These are phyloP conservation scores for Erannis defoliaria DNA, from an alignment of 2,888 invertebrate genomes.

Conservation along the genomic window DNA sequence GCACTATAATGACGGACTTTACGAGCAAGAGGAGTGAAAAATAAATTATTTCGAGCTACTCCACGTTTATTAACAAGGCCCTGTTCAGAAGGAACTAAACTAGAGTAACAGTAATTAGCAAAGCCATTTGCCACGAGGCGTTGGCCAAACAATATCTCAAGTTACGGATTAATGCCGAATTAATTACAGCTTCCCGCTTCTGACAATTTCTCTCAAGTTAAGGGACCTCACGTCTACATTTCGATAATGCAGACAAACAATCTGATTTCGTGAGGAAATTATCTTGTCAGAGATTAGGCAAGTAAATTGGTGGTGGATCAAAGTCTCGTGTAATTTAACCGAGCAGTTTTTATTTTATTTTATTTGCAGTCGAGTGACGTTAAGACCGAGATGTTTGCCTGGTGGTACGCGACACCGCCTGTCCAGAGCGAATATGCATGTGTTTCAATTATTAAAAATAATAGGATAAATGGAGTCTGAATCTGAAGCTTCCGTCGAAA, in stretches of 20 bases:
- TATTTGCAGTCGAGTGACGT: too few relatives aligned
- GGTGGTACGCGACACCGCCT: too few relatives aligned
- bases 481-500: too few relatives aligned
- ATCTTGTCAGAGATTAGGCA: background rate
- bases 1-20: too few relatives aligned
- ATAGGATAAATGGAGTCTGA: too few relatives aligned
- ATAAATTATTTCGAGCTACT: too few relatives aligned
- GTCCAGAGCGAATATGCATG: too few relatives aligned
- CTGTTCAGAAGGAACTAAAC: background rate
- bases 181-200: constrained; percentile 38
- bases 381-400: too few relatives aligned
- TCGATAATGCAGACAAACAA: background rate
- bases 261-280: background rate
- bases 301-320: background rate
- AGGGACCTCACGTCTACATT: constrained; percentile 14
- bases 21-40: too few relatives aligned
- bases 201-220: constrained; percentile 30
- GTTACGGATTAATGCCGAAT: constrained; percentile 41
- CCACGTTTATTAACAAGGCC: background rate
- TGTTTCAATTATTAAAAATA: too few relatives aligned
- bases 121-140: constrained; percentile 32
- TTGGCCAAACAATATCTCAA: constrained; percentile 39
- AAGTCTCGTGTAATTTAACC: background rate
- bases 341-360: too few relatives aligned
- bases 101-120: constrained; percentile 16